These are phyloP conservation scores for Bombus vancouverensis DNA, from an alignment of 1,140 invertebrate species.

Conservation along the genomic window DNA sequence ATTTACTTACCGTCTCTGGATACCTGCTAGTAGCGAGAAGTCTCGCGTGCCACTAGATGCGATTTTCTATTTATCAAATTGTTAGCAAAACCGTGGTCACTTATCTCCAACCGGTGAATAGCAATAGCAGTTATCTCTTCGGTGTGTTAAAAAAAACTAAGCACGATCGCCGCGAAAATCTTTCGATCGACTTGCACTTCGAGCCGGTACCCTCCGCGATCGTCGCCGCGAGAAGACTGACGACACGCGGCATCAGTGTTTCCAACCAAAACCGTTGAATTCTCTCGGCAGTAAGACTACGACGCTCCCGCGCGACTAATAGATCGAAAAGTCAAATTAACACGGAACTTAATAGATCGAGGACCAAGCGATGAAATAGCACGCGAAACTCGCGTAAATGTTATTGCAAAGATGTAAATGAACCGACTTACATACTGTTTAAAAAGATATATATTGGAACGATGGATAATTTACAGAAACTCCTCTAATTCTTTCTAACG, in stretches of 20 bases:
- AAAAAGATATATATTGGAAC: neutral
- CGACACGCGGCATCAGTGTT: constrained; percentile 42
- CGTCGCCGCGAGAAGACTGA: constrained; percentile 27
- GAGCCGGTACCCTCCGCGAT: constrained; percentile 20
- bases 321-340: neutral
- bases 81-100: neutral
- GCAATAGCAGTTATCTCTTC: no score
- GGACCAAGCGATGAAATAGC: neutral
- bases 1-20: constrained; percentile 24
- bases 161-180: neutral
- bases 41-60: neutral
- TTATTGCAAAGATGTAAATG: neutral
- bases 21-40: constrained; percentile 3
- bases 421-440: neutral
- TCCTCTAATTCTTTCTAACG: neutral
- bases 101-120: no score
- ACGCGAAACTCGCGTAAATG: neutral
- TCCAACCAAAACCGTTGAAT: constrained; percentile 27
- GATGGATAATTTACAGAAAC: no score
- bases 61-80: constrained; percentile 1
- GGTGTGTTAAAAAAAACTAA: neutral
- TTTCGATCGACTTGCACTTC: neutral
- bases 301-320: neutral
- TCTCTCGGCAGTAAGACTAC: neutral
- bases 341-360: neutral